These are phyloP conservation scores for Cetonia aurata DNA, from an alignment of 2,888 invertebrate genomes.

Conservation along the genomic window DNA sequence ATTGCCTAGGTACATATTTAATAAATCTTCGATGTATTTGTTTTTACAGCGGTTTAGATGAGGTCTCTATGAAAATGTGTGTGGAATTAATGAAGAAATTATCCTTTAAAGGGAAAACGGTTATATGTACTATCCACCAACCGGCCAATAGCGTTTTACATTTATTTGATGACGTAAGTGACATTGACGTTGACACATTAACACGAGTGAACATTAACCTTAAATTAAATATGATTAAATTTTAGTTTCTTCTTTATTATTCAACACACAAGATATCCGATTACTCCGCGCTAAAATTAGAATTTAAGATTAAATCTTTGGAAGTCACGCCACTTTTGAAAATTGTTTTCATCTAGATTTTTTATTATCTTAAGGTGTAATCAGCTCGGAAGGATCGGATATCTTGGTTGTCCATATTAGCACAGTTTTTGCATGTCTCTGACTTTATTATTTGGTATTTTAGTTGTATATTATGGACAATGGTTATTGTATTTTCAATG, in stretches of 20 bases:
- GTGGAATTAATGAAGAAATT: constrained; percentile 77
- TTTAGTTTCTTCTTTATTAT: no score
- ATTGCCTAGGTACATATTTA: neutral
- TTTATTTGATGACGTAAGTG: constrained; percentile 75
- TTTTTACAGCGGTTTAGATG: constrained; percentile 76
- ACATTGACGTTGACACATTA: neutral
- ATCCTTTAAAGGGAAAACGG: constrained; percentile 79
- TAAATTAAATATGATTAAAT: neutral
- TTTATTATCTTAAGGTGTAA: no score
- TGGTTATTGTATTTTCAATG: constrained; percentile 77
- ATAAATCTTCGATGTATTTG: neutral
- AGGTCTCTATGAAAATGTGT: constrained; percentile 80
- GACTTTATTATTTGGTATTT: constrained; percentile 14
- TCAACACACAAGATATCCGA: no score
- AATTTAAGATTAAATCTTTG: no score
- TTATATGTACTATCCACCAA: constrained; percentile 85
- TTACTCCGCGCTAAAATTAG: no score
- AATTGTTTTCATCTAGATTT: no score
- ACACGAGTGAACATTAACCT: neutral
- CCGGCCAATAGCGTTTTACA: constrained; percentile 83
- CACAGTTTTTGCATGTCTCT: no score
- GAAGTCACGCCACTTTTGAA: no score
- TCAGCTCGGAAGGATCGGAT: no score
- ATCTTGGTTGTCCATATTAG: no score
- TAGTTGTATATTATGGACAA: constrained; percentile 69